A percentile compares a stretch with the other conserved stretches of the same genome.
phyloP scores from a whole-genome alignment of 2,113 vertebrate genomes.

The Coregonus clupeaformis region DNA sequence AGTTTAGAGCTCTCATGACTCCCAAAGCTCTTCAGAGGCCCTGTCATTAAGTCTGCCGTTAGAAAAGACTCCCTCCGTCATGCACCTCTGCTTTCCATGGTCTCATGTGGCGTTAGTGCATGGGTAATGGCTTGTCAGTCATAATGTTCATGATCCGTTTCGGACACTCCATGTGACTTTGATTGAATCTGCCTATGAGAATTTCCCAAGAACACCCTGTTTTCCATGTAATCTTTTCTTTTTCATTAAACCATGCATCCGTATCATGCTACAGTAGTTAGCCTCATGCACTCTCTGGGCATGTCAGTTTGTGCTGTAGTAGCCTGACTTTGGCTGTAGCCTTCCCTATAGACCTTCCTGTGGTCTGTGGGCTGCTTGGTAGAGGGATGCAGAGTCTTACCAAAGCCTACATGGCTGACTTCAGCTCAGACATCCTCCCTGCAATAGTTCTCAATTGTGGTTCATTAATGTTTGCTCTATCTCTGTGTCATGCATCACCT shows the following conservation, averaged over 20 bases:
- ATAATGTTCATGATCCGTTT: neutral
- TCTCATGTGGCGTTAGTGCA: neutral
- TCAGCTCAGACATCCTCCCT: neutral
- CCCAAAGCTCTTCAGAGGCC: neutral
- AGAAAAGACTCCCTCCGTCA: neutral
- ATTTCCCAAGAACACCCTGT: neutral
- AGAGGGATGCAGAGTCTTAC: constrained; percentile 4
- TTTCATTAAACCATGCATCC: neutral
- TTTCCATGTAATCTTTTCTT: neutral
- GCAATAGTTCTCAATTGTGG: neutral
- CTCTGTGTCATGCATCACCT: constrained; percentile 43
- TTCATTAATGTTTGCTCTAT: constrained; percentile 5
- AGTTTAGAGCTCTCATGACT: constrained; percentile 34
- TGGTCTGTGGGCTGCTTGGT: constrained; percentile 2
- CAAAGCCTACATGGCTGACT: constrained; percentile 20
- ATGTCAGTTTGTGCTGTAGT: constrained; percentile 4
- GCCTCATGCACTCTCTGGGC: neutral
- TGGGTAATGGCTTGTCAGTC: neutral
- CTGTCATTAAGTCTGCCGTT: neutral
- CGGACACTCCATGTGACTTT: neutral
- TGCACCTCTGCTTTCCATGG: neutral
- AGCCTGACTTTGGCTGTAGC: constrained; percentile 5
- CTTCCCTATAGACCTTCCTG: neutral
- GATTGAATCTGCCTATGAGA: neutral
- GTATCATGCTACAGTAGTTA: neutral